Evolutionary conservation across 2,113 vertebrate species (phyloP), one percentile per base, ranked within the genome.

Genomic region (Indri indri): DNA sequence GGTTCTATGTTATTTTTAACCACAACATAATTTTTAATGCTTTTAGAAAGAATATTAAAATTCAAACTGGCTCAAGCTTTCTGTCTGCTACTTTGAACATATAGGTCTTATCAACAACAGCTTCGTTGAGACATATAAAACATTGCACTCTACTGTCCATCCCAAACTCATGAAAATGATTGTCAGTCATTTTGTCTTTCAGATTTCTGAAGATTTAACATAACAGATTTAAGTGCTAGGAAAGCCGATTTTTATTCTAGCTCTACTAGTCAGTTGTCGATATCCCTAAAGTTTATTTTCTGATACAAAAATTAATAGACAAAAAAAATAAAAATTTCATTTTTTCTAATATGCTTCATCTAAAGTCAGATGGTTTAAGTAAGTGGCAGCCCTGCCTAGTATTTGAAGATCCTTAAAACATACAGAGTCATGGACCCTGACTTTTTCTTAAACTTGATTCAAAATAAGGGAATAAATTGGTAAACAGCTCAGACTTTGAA

Each of bases 171-270:
- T 66, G 25, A 66, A 79, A 92, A 47, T 16, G 23, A 85, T 54
- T 80, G 76, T 66, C 20, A 88, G 16, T 50, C 77, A 86, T 66
- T 87, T 42, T 68, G 45, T 59, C 12, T 70, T 93, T 92, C 13
- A 76, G 57, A 71, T 66, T 95, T 88, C 84, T 92, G 9, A 45
- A 95, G n/a, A 47, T 22, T 94, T 94, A 71, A 4, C 34, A 90
- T 84, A 65, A 61, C 79, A 80, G 22, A 59, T n/a, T 65, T 47
- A 80, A 92, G 14, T 42, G 6, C 52, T 57, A 83, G 30, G 32
- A 95, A 79, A 76, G 50, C 3, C 83, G 18, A 57, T 47, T 74
- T 93, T 95, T 63, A 92, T 90, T 95, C 61, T 73, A 79, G 18
- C 4, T 92, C 22, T 47, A 59, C 71, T 37, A 68, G 8, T 27